Evolutionary conservation across 2,797 vertebrate species (phyloP), one percentile per base, ranked within the genome.

Genomic region (Enteromius paludinosus): DNA sequence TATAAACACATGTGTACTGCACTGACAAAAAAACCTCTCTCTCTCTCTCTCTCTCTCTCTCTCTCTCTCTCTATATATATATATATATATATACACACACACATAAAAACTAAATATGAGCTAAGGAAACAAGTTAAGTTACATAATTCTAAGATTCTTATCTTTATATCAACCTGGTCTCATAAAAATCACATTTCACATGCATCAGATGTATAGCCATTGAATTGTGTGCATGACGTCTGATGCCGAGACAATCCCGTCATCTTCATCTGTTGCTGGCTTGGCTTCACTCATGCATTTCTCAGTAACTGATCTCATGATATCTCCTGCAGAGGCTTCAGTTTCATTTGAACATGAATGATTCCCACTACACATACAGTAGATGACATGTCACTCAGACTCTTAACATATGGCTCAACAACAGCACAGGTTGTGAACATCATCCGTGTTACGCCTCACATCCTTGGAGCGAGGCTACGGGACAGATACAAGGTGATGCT

Each of bases 401-500:
- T 25, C 64, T 49, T 77, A 83, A 68, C 75, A 78, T 47, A 28
- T 47, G 56, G 28, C 15, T 28, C 41, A 43, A 49, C 25, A 38
- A 68, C 49, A 74, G 71, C 20, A 61, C 17, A 17, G 25, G 73
- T 71, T 73, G 83, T 83, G 81, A 72, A 81, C 41, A 17, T 71
- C 30, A 35, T 68, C 33, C 10, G 4, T 59, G 43, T 56, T 65
- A 59, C n/a, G 47, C 77, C 80, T 78, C 47, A 52, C 73, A 59
- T 43, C 66, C 62, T 38, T 43, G 65, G 33, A 82, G 30, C 23
- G 14, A 80, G 56, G 68, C 69, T 25, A 72, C 47, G 14, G 35
- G 76, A 78, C 72, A 59, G 62, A 78, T 38, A 41, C 78, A 86
- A 83, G 78, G 83, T 83, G 79, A 79, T 70, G n/a, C 78, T 61